Base-by-base conservation (phyloP, 2,888 invertebrate species). In the Plusia festucae region DNA sequence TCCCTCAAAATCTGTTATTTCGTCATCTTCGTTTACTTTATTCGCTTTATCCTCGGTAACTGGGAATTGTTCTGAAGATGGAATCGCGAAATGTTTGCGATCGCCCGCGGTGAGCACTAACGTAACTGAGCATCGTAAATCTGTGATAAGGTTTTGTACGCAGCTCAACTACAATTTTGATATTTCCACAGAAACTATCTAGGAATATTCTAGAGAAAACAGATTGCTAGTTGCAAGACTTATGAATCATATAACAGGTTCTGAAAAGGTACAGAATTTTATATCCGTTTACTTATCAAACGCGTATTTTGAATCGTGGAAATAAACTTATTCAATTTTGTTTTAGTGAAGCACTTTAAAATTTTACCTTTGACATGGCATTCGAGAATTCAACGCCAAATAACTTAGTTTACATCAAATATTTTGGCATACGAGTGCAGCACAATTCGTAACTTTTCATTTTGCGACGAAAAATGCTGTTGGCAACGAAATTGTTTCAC, bases 31-130 rank as follows among this genome's bases (percentile, higher is more conserved):
- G 54, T 78, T 69, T 73, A 71, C 68, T 49, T 49, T 68, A 68
- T 76, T 60, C 58, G 54, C 55, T 76, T 54, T 78, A 73, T 57
- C 32, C 53, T 69, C 68, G 62, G 68, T 76, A 70, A 60, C 63
- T 57, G 60, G 67, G 57, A 74, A 30, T 30, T 76, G 65, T 62
- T 68, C 22, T 32, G 20, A 51, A 69, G 67, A 78, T 78, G 51
- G 69, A 68, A 73, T 70, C 60, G 66, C 67, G 61, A 70, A 73
- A 78, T 80, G 69, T 81, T 82, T 82, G 65, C 67, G 56, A 61
- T 53, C 63, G 55, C 51, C 63, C 51, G 18, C 65, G 46, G 66
- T 69, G 65, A 57, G 67, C 54, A 24, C 49, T 73, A 66, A 57
- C 60, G 30, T 68, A 71, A 70, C 63, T 71, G 79, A 71, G 69